These are phyloP conservation scores for Cataglyphis altisquamis DNA, from an alignment of 2,888 invertebrate species.

Conservation along the genomic window DNA sequence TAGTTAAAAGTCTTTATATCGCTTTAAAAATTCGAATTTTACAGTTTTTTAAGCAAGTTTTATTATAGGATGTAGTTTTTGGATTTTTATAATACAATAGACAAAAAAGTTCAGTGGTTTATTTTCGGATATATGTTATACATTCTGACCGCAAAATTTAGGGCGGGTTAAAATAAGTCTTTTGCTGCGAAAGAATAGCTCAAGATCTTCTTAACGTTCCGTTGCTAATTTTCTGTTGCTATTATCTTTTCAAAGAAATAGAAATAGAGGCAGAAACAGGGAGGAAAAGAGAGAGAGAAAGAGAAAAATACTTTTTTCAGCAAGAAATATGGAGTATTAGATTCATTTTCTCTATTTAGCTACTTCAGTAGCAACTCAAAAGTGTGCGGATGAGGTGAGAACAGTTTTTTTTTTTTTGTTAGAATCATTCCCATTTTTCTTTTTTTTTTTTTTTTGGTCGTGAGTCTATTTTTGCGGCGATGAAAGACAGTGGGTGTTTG, in stretches of 20 bases:
- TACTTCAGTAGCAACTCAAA: neutral
- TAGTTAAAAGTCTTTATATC: neutral
- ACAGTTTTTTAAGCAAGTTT: neutral
- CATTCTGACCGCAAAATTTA: neutral
- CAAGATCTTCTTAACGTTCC: neutral
- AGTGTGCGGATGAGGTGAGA: neutral
- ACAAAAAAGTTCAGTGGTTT: neutral
- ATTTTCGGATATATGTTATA: neutral
- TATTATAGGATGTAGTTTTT: neutral
- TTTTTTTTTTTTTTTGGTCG: neutral
- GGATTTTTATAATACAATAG: neutral
- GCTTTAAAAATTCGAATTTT: neutral
- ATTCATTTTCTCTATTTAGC: constrained; percentile 1
- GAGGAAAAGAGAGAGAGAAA: no score
- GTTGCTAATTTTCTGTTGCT: neutral
- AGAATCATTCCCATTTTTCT: neutral
- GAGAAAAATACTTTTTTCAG: neutral
- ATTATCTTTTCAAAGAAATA: neutral
- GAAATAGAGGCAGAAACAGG: neutral
- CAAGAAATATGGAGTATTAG: neutral
- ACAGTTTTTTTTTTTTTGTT: neutral
- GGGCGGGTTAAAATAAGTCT: neutral
- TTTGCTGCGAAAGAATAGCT: neutral
- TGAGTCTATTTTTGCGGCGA: constrained; percentile 26
- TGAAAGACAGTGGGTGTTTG: constrained; percentile 54